These are phyloP conservation scores for Azemiops feae DNA, from an alignment of 2,113 vertebrate species.

Conservation along the genomic window DNA sequence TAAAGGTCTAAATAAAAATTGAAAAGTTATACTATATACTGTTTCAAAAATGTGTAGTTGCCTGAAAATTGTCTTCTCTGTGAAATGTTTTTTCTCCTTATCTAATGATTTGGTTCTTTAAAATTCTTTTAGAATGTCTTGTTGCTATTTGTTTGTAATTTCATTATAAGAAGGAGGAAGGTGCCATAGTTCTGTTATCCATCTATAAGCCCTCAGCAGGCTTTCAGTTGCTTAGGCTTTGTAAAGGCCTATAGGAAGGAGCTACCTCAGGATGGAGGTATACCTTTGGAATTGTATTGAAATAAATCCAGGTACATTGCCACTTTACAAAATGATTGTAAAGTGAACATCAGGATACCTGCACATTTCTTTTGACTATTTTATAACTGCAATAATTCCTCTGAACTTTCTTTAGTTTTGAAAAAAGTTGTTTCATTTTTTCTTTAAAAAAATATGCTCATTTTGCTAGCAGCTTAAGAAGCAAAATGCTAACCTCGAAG, in stretches of 20 bases:
- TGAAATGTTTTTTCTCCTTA: not conserved
- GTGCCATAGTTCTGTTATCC: not conserved
- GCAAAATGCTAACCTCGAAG: not conserved
- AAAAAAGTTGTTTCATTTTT: not conserved
- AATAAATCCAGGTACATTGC: not conserved
- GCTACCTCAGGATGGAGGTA: not conserved
- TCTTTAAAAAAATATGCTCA: not conserved
- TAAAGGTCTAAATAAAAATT: not conserved
- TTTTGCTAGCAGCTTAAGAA: not conserved
- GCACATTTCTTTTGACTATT: not conserved
- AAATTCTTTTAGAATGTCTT: not conserved
- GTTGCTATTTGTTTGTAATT: not conserved
- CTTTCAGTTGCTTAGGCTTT: not conserved
- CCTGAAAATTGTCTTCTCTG: not conserved
- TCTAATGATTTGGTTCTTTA: not conserved
- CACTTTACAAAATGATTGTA: not conserved
- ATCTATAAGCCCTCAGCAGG: not conserved
- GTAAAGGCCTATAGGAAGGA: not conserved
- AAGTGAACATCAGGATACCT: not conserved
- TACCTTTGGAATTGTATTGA: not conserved
- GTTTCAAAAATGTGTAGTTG: not conserved
- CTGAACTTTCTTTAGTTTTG: not conserved
- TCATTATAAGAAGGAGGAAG: not conserved
- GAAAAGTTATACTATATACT: not conserved
- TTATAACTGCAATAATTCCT: not conserved